Conservation (phyloP, 2,797 vertebrate species). For the Sternarchorhynchus goeldii region DNA sequence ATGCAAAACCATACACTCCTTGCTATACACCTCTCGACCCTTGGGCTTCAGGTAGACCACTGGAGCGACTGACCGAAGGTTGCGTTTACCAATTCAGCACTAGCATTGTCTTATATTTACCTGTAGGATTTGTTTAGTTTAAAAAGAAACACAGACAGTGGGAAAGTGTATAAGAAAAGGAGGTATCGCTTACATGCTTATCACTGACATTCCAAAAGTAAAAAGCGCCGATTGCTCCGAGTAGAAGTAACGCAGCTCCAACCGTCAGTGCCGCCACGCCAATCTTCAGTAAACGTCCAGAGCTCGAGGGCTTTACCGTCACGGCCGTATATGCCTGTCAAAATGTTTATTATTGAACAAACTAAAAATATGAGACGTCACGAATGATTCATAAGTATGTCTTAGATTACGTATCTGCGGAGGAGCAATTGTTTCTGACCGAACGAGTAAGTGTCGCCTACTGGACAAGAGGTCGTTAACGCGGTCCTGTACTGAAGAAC, state of each 20-base stretch:
- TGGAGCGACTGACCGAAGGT: conserved; percentile 13
- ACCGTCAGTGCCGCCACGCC: conserved; percentile 82
- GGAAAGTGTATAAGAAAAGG: not conserved
- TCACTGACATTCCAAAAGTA: conserved; percentile 92
- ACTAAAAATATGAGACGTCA: not conserved
- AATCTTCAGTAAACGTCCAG: conserved; percentile 82
- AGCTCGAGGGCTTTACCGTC: conserved; percentile 75
- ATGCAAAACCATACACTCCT: conserved; percentile 21
- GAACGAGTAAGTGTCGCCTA: not conserved
- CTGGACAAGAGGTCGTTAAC: too few species aligned
- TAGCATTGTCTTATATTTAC: conserved; percentile 7
- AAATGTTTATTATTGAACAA: conserved; percentile 12
- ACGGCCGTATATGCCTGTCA: conserved; percentile 80
- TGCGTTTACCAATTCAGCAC: not conserved
- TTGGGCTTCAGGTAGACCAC: conserved; percentile 74
- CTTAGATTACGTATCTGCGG: not conserved
- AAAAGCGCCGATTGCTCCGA: conserved; percentile 87
- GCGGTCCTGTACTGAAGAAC: too few species aligned
- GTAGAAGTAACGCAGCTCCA: conserved; percentile 83
- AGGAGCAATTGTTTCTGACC: not conserved
- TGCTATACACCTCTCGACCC: conserved; percentile 73
- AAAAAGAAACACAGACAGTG: not conserved
- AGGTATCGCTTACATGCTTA: conserved; percentile 79
- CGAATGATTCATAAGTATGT: too few species aligned
- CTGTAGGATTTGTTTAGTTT: conserved; percentile 32